A percentile compares a stretch with the other conserved stretches of the same genome.
phyloP scores from a whole-genome alignment of 2,797 vertebrate species.

The Hybognathus amarus region DNA sequence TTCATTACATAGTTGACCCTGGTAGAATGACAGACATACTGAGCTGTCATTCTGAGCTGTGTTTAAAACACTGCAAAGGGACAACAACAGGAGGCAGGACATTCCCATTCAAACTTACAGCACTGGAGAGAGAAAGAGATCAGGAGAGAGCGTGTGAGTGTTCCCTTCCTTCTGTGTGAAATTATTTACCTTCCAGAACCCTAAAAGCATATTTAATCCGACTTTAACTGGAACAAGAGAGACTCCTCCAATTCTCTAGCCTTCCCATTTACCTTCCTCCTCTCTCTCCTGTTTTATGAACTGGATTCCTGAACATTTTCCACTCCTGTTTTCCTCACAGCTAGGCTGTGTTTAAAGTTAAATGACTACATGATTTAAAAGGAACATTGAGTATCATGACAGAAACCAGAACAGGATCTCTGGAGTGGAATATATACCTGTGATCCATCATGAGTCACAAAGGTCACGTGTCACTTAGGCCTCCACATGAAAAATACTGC shows the following conservation, averaged over 20 bases:
- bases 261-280: constrained; percentile 50
- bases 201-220: constrained; percentile 62
- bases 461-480: neutral
- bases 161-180: constrained; percentile 64
- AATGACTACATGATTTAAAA: constrained; percentile 42
- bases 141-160: constrained; percentile 45
- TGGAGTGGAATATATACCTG: neutral
- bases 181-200: constrained; percentile 75
- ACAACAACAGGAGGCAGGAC: neutral
- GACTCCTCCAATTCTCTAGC: constrained; percentile 63
- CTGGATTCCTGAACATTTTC: constrained; percentile 56
- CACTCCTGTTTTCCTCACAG: constrained; percentile 28
- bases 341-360: constrained; percentile 59
- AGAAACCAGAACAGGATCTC: constrained; percentile 41
- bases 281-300: constrained; percentile 56
- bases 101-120: neutral
- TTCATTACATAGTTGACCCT: neutral
- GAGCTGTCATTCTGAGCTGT: neutral
- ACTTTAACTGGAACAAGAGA: constrained; percentile 69
- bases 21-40: neutral
- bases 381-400: constrained; percentile 18
- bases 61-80: neutral
- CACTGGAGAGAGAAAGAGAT: neutral
- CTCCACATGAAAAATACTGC: neutral
- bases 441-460: constrained; percentile 32